A percentile compares a stretch with the other conserved stretches of the same genome.
Evolutionary conservation across 2,113 vertebrate genomes (phyloP).

Genomic region (Rattus rattus): DNA sequence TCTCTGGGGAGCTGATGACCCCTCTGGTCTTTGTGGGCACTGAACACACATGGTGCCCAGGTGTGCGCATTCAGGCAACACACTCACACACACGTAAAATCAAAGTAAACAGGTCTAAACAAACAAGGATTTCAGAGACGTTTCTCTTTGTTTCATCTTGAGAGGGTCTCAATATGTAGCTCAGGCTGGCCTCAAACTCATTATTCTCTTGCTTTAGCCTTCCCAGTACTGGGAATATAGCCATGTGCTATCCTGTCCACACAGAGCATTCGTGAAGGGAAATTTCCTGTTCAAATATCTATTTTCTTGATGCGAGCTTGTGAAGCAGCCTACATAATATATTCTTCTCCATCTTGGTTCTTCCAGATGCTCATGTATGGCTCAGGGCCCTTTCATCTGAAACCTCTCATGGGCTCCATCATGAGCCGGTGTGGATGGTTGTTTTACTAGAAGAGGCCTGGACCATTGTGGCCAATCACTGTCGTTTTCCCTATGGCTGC

Average conservation of each 20-base stretch:
- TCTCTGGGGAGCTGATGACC: neutral
- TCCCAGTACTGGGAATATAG: neutral
- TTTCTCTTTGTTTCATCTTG: neutral
- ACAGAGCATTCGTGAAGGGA: constrained; percentile 21
- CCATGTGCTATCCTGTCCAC: neutral
- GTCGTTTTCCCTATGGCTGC: neutral
- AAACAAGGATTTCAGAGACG: neutral
- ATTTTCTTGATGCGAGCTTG: constrained; percentile 40
- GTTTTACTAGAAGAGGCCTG: neutral
- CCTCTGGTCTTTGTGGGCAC: neutral
- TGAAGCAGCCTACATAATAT: neutral
- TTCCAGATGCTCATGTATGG: neutral
- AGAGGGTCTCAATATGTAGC: neutral
- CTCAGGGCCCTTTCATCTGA: neutral
- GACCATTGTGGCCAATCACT: neutral
- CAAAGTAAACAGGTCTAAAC: neutral
- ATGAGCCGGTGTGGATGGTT: neutral
- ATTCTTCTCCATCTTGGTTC: neutral
- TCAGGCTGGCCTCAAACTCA: neutral
- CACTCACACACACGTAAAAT: neutral
- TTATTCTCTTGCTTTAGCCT: neutral
- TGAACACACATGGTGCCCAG: neutral
- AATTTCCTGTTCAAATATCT: constrained; percentile 48
- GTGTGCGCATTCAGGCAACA: neutral
- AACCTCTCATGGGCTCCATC: neutral